A percentile compares a stretch with the other conserved stretches of the same genome.
Evolutionary conservation across 2,797 vertebrate genomes (phyloP).

Genomic region (Gymnoscopelus microlampas): DNA sequence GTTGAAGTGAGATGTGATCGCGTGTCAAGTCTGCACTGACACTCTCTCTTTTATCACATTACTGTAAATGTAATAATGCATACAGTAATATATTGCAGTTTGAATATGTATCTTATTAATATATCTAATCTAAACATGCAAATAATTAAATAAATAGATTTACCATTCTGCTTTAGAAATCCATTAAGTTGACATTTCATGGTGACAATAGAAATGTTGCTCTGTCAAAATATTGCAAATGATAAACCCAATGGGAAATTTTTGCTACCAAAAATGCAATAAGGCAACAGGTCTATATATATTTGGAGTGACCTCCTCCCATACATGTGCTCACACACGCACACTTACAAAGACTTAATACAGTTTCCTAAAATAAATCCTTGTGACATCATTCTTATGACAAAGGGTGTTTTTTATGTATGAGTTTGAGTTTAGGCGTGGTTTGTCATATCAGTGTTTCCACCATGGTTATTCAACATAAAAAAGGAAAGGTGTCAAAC

Average conservation of each 20-base stretch:
- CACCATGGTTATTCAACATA: neutral
- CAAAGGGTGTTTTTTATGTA: too few relatives aligned
- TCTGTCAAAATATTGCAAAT: too few relatives aligned
- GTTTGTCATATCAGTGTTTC: neutral
- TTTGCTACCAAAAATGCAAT: too few relatives aligned
- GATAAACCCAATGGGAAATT: too few relatives aligned
- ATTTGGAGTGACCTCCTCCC: slow-evolving; percentile 16
- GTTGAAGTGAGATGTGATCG: neutral
- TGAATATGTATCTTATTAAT: too few relatives aligned
- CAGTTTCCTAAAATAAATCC: slow-evolving; percentile 25
- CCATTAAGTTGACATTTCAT: slow-evolving; percentile 36
- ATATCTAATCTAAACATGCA: too few relatives aligned
- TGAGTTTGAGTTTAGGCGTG: slow-evolving; percentile 8
- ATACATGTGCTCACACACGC: neutral
- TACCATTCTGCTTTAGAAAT: slow-evolving; percentile 39
- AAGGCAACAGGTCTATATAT: slow-evolving; percentile 13
- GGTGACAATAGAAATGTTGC: neutral
- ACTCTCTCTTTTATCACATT: neutral
- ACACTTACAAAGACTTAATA: neutral
- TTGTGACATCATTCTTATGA: slow-evolving; percentile 4
- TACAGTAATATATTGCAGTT: neutral
- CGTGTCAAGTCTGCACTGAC: neutral
- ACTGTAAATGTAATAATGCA: neutral
- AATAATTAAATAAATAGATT: slow-evolving; percentile 29
- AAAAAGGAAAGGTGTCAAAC: neutral